Base-by-base conservation (phyloP, 2,888 invertebrate species). In the Macrophya annulata region DNA sequence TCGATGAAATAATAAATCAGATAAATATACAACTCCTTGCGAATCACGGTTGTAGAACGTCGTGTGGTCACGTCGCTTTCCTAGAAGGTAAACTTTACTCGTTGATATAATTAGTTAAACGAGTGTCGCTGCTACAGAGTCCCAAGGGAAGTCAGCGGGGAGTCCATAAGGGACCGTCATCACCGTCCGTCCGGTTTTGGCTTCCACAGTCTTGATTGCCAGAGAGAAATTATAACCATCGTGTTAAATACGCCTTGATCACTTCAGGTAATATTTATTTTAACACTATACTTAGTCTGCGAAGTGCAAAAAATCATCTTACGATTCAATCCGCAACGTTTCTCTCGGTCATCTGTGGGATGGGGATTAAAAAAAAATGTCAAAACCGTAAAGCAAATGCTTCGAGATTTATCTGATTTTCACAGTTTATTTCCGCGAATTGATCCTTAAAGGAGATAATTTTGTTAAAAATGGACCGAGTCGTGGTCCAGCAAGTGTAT, bases 91-190 rank as follows among this genome's bases (percentile, higher is more conserved):
- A 90, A 91, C 89, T 89, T 89, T 88, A 55, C 77, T 90, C 88
- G 89, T 87, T 88, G 91, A 90, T 92, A 91, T 92, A 92, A 92
- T 92, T 92, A 93, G 92, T 91, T 89, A 12, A 89, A 59, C 88
- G 90, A 90, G 91, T 91, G 91, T 91, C 90, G 88, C 43, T 45
- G 21, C 15, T 37, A 48, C 48, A 25, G 31, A 51, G 43, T 82
- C 43, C 68, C 82, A 21, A 62, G 62, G 82, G 40, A 59, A 68
- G 43, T 45, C 82, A 10, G 48, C 82, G 65, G 65, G 82, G 45
- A 82, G 82, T 65, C 62, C 65, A n/a, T 21, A 17, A 37, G 65
- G 62, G 31, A 82, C 59, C 68, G 82, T 68, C 65, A 17, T 68
- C 88, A 86, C 85, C 85, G 86, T 45, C 76, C 62, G 79, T 82